Base-by-base conservation (phyloP, 2,888 invertebrate species). In the Ceriagrion tenellum region DNA sequence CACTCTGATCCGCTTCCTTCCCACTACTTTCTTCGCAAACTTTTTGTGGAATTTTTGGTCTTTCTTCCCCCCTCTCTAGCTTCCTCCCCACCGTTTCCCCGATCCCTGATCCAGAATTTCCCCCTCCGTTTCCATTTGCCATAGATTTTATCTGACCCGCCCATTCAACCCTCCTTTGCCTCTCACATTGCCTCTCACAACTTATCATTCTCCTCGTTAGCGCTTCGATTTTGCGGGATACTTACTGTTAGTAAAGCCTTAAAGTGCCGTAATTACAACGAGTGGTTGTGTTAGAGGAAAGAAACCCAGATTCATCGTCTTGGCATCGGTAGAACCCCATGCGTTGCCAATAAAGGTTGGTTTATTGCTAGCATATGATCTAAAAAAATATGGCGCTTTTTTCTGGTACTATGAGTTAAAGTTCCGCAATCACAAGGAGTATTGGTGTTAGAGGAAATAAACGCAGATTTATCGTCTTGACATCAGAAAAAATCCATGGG, bases 131-230 rank as follows among this genome's bases (percentile, higher is more conserved):
- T 35, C 20, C 59, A 59, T 59, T 59, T 59, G 59, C 20, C 59
- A 59, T 81, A 30, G 81, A 35, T 30, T 81, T 35, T 81, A 81
- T 35, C 30, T 35, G 30, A 20, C 16, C 1, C 81, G 8, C 13
- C 81, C 81, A 81, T 81, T 81, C 35, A 81, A 30, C 47, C 47
- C n/a, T n/a, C n/a, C 47, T 4, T 69, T 10, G 16, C 69, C 3
- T 69, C n/a, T 69, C 6, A 0, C 47, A 47, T 69, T 10, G 16
- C 69, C 3, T 69, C n/a, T 69, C 6, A 0, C 69, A 69, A n/a
- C 35, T 81, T 81, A 81, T 81, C 81, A 81, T 81, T 26, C 81
- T 81, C 35, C 81, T 81, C 81, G 81, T 81, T 35, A 81, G 35
- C 30, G 81, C 35, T 35, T 35, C 35, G 35, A 35, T 81, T 30